Evolutionary conservation across 2,113 vertebrate genomes (phyloP), one percentile per base, ranked within the genome.

Genomic region (Tringa solitaria): DNA sequence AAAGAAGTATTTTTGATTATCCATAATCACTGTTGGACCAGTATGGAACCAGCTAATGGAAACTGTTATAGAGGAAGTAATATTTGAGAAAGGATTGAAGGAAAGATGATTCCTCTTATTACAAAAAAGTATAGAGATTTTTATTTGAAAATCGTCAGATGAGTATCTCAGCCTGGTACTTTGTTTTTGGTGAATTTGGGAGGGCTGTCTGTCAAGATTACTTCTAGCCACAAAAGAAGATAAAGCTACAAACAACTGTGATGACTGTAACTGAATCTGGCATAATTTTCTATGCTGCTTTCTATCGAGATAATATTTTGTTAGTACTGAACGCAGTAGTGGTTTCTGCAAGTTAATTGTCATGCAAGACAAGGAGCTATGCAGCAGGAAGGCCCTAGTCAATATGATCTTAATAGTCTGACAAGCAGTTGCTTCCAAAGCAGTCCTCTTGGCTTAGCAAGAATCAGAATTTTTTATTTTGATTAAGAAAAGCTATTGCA

Each of bases 241-340:
- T 77, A 16, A 51, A 23, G 7, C 22, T 54, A 0, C 33, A 75
- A n/a, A 45, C 35, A 63, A 20, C 72, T 68, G 21, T 90, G 33
- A 20, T 68, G 48, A 16, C 45, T 57, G 19, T 91, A 27, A 76
- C 43, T 87, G 70, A 67, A 32, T 51, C 30, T 75, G 81, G 30
- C 6, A 10, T 72, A 73, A 59, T 72, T 26, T 68, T 72, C 17
- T 56, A 5, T 84, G 64, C 8, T 83, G 65, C 51, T 41, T 75
- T 72, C 46, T 87, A 1, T 41, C 6, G 4, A 57, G 32, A 32
- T 61, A 37, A 12, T 86, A 46, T n/a, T 94, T 89, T 86, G 10
- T 56, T 84, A 33, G 33, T 84, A 51, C 10, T 0, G 1, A 84
- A 72, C 0, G 0, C 39, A 68, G 43, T 69, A 81, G 16, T 51